Evolutionary conservation across 2,888 invertebrate genomes (phyloP), one percentile per base, ranked within the genome.

Genomic region (Lasioglossum vierecki): DNA sequence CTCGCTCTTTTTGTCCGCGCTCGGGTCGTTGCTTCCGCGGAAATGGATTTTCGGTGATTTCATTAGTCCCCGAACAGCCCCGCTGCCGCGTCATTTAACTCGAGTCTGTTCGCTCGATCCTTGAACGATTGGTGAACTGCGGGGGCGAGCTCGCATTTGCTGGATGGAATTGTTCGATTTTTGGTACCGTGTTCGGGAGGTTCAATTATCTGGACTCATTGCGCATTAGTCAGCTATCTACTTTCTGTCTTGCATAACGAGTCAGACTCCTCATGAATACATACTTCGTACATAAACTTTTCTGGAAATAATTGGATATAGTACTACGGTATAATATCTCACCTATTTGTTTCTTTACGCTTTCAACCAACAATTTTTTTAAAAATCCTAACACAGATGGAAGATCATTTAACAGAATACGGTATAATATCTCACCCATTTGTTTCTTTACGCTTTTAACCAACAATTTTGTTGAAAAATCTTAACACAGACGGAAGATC

Each of bases 41-140:
- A 30, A 82, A 84, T 82, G 53, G 78, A 78, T 74, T 80, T 66
- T 73, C 79, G 30, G 26, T 68, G 63, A 60, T 81, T 76, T 77
- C 66, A 49, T 83, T 73, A 60, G 30, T 46, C 49, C 22, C 39
- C 35, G 35, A 6, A 53, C 18, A 35, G 39, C 22, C 60, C 73
- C 26, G 66, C 41, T n/a, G 46, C 73, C 73, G 76, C 73, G 46
- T 22, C 76, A 74, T 81, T 82, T 74, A 66, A 77, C 74, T 66
- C 60, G 22, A 74, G 74, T 78, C 82, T 44, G 60, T 73, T 46
- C 76, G 35, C 30, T 60, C 76, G 73, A 73, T 83, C 44, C 63
- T 70, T 41, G 66, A 63, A 63, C 63, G 30, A 30, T 30, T 18
- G 30, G 0, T 5, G 30, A 6, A 1, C 9, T 9, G 30, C 30